Conservation (phyloP, 2,113 vertebrate genomes). For the Suricata suricatta region DNA sequence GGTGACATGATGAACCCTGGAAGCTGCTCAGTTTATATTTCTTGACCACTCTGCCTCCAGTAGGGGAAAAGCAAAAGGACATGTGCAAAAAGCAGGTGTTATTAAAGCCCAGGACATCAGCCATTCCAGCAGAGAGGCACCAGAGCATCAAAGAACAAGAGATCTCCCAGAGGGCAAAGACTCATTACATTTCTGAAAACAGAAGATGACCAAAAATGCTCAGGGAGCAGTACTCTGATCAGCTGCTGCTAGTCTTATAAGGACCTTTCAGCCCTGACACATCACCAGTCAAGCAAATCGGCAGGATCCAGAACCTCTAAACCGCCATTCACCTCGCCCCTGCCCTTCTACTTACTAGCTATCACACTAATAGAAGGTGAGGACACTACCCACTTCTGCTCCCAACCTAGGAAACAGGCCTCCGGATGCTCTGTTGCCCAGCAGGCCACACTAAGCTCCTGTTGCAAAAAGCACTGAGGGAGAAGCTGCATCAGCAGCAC, state of each 20-base stretch:
- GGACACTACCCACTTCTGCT: not conserved
- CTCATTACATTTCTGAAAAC: slow-evolving; percentile 1
- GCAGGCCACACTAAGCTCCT: not conserved
- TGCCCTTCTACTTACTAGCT: not conserved
- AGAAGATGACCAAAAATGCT: not conserved
- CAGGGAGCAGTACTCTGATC: not conserved
- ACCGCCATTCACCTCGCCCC: not conserved
- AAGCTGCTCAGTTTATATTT: slow-evolving; percentile 18
- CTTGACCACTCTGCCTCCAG: not conserved
- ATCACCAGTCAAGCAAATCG: not conserved
- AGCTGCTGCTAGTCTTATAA: not conserved
- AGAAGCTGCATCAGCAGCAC: not conserved
- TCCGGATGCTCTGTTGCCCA: not conserved
- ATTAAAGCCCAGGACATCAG: not conserved
- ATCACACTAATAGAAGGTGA: not conserved
- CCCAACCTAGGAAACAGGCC: not conserved
- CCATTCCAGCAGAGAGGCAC: not conserved
- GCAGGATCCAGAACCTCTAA: not conserved
- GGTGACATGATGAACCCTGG: not conserved
- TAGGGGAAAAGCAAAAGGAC: not conserved
- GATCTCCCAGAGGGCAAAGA: not conserved
- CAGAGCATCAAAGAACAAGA: not conserved
- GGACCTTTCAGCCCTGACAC: not conserved
- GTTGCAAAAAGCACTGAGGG: not conserved
- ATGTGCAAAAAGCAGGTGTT: not conserved